Conservation (phyloP, 2,888 invertebrate species). For the Iselma pallidipennis region DNA sequence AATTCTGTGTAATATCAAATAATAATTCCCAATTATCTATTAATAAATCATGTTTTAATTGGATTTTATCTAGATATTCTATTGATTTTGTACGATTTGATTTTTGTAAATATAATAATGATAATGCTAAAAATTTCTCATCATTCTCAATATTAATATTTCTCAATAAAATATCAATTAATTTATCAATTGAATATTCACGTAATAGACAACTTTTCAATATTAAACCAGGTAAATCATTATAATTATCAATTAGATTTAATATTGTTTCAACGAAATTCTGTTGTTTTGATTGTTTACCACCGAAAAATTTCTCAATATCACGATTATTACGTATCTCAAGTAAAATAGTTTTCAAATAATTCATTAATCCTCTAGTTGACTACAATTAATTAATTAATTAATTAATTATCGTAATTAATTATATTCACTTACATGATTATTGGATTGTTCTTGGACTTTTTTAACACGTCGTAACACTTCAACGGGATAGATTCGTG, state of each 20-base stretch:
- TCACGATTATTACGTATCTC: conserved; percentile 55
- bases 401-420: conserved; percentile 2
- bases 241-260: conserved; percentile 52
- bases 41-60: conserved; percentile 53
- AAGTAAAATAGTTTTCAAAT: conserved; percentile 51
- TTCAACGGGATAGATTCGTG: conserved; percentile 57
- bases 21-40: conserved; percentile 58
- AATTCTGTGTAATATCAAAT: conserved; percentile 56
- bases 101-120: conserved; percentile 60
- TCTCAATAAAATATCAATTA: conserved; percentile 55
- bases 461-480: conserved; percentile 55
- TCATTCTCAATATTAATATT: conserved; percentile 8
- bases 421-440: conserved; percentile 37
- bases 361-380: conserved; percentile 51
- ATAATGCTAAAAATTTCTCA: conserved; percentile 56
- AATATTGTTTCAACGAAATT: conserved; percentile 54
- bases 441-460: conserved; percentile 51
- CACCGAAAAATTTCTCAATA: conserved; percentile 52
- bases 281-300: conserved; percentile 47
- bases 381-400: conserved; percentile 38
- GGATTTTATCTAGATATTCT: conserved; percentile 55
- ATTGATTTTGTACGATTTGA: conserved; percentile 58
- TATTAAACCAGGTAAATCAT: conserved; percentile 58
- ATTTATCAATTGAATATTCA: conserved; percentile 62
- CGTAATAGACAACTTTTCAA: conserved; percentile 59